Evolutionary conservation across 1,140 invertebrate genomes (phyloP).

Genomic region (Kradibia gibbosae): DNA sequence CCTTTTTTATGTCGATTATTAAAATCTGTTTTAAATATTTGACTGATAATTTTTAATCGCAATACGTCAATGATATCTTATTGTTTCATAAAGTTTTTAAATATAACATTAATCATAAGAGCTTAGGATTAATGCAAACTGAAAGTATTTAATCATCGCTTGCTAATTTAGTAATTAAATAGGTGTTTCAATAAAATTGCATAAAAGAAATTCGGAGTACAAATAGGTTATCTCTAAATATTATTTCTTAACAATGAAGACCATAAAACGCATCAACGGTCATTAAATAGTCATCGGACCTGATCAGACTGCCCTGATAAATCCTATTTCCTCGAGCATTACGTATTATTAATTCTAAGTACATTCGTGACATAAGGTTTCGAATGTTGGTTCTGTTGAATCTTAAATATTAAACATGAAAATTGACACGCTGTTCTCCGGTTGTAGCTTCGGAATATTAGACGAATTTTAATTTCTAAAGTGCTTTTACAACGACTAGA

Average conservation of each 20-base stretch:
- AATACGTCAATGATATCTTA: too few species aligned
- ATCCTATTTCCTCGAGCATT: not conserved
- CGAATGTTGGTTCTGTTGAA: not conserved
- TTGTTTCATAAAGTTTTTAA: too few species aligned
- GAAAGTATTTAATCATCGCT: not conserved
- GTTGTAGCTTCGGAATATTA: not conserved
- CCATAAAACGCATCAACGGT: not conserved
- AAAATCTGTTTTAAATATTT: too few species aligned
- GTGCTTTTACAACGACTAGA: not conserved
- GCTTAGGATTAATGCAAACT: too few species aligned
- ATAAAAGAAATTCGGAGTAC: not conserved
- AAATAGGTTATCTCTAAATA: not conserved
- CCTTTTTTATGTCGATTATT: too few species aligned
- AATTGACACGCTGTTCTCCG: not conserved
- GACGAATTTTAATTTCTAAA: not conserved
- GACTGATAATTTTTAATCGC: too few species aligned
- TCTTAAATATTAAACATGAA: slow-evolving; percentile 9
- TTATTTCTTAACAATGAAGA: not conserved
- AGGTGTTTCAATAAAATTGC: not conserved
- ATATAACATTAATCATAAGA: too few species aligned
- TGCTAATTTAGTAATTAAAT: not conserved
- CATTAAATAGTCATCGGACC: not conserved
- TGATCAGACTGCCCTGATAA: not conserved
- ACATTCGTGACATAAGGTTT: not conserved
- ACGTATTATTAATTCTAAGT: not conserved